Base-by-base conservation (phyloP, 2,888 invertebrate genomes). In the Chloroclysta siterata region DNA sequence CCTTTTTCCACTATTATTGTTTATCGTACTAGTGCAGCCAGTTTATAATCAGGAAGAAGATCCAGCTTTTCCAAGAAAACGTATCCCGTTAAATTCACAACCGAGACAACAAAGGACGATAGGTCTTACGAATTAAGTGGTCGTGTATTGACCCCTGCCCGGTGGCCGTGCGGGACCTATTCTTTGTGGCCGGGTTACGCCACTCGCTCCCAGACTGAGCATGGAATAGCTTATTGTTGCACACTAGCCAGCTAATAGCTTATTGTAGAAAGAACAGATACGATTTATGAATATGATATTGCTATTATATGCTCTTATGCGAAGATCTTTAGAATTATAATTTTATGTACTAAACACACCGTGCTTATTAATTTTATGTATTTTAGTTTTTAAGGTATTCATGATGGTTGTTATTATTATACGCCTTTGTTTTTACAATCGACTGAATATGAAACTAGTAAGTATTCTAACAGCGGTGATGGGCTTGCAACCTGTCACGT, bases 31-130 rank as follows among this genome's bases (percentile, higher is more conserved):
- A 17, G 1, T 22, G 22, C 33, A 14, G 14, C 8, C 28, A 36
- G 39, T 52, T 41, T 44, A 28, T 28, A 54, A 28, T 39, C 36
- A 48, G 52, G 41, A 47, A 48, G 47, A 53, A 33, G 17, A 41
- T 61, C 52, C 42, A 36, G 54, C 36, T 61, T 57, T 64, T 53
- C 42, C 57, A 44, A 56, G 56, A 57, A 65, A 64, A 48, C 22
- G 15, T 41, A 29, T 50, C 53, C 55, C 51, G 41, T 41, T 17
- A 58, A 75, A 8, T 65, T 70, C 69, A 51, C 59, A 68, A 61
- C 66, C 72, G 76, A 81, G 80, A 81, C 80, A 79, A 81, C 80
- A 81, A 81, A 81, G 79, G 74, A 76, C 68, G 60, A 72, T 74
- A 74, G 66, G 65, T 66, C 68, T 62, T 50, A 69, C 71, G 68